Evolutionary conservation across 1,140 invertebrate genomes (phyloP).

Genomic region (Drosophila pachea): DNA sequence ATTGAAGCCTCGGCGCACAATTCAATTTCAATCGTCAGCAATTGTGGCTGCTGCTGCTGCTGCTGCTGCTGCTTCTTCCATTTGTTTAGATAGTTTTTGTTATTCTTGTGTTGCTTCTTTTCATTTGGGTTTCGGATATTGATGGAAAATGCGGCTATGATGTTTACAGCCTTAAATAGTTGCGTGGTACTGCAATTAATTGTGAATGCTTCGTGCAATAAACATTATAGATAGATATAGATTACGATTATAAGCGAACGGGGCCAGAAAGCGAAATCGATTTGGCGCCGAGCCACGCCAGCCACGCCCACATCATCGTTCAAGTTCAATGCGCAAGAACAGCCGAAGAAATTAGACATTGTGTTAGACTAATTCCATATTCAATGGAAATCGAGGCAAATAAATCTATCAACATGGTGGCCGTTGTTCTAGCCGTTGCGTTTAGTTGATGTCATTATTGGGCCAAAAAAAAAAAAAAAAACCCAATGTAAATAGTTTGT

Average conservation of each 20-base stretch:
- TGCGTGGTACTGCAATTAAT: constrained; percentile 58
- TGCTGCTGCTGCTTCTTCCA: not conserved
- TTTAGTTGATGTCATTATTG: not conserved
- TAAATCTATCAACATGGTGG: not conserved
- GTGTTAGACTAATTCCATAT: not conserved
- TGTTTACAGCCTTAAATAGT: constrained; percentile 56
- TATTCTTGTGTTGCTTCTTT: constrained; percentile 6
- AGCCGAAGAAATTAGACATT: not conserved
- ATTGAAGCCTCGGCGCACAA: constrained; percentile 52
- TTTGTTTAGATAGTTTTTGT: constrained; percentile 51
- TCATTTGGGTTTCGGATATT: constrained; percentile 1
- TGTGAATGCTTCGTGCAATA: constrained; percentile 58
- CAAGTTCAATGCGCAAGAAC: constrained; percentile 18
- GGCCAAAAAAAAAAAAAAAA: not conserved
- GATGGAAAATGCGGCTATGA: constrained; percentile 52
- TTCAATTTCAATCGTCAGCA: constrained; percentile 55
- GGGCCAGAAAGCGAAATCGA: constrained; percentile 19
- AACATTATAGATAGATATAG: constrained; percentile 44
- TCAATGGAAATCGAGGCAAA: not conserved
- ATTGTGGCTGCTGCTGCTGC: not conserved
- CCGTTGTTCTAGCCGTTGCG: not conserved
- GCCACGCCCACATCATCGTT: not conserved
- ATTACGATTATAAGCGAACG: constrained; percentile 17
- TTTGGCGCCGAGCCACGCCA: constrained; percentile 19
- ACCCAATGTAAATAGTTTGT: not conserved